Conservation (phyloP, 2,113 vertebrate species). For the Engystomops pustulosus region DNA sequence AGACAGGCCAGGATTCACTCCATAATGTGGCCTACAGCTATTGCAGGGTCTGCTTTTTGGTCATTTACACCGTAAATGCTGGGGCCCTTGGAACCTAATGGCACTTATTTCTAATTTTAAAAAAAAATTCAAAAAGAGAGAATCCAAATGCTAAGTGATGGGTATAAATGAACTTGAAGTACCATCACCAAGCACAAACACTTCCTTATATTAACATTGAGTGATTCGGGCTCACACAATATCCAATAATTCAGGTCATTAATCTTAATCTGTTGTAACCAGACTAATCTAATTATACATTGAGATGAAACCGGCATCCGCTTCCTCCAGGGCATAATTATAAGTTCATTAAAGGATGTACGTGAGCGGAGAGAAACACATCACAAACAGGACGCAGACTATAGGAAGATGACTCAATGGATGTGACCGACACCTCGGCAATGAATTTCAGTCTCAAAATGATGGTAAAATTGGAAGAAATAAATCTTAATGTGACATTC, state of each 20-base stretch:
- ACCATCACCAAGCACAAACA: neutral
- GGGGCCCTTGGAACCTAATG: too few species aligned
- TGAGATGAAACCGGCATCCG: neutral
- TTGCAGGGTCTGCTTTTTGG: too few species aligned
- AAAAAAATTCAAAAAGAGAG: too few species aligned
- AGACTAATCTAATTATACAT: neutral
- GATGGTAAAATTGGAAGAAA: too few species aligned
- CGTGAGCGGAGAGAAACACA: neutral
- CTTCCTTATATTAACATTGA: neutral
- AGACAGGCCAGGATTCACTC: too few species aligned
- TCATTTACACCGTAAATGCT: too few species aligned
- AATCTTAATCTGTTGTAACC: neutral
- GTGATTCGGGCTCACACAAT: neutral
- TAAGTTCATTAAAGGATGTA: neutral
- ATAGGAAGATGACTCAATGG: neutral
- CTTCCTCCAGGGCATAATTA: neutral
- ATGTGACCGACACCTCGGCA: neutral
- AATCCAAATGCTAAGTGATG: too few species aligned
- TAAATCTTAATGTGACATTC: too few species aligned
- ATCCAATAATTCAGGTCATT: neutral
- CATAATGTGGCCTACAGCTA: too few species aligned
- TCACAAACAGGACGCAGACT: neutral
- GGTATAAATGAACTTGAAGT: neutral
- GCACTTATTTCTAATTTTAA: too few species aligned
- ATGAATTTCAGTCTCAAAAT: neutral